Evolutionary conservation across 2,888 invertebrate species (phyloP).

Genomic region (Brenthis ino): DNA sequence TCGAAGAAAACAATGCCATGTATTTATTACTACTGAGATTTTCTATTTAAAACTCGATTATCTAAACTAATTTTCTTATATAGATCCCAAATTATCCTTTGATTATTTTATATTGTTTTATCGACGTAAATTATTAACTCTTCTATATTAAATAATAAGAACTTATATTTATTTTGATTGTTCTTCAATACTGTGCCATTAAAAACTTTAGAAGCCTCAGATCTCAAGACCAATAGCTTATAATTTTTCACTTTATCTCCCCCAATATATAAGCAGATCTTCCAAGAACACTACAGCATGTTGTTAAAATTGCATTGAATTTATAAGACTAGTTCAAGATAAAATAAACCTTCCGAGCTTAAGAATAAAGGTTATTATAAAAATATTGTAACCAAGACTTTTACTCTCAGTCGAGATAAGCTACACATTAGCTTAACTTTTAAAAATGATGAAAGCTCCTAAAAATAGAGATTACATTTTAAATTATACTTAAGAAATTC

Average conservation of each 20-base stretch:
- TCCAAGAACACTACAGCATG: slow-evolving; percentile 19
- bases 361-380: neutral
- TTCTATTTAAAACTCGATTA: too few species aligned
- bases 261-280: slow-evolving; percentile 20
- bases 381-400: neutral
- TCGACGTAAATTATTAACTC: too few species aligned
- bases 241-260: slow-evolving; percentile 23
- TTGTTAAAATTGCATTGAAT: slow-evolving; percentile 24
- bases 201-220: slow-evolving; percentile 7
- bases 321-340: neutral
- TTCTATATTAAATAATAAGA: too few species aligned
- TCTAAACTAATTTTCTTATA: too few species aligned
- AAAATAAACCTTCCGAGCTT: neutral
- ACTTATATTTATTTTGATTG: neutral
- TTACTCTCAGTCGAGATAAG: slow-evolving; percentile 18
- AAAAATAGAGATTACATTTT: slow-evolving; percentile 15
- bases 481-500: slow-evolving; percentile 1
- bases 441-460: slow-evolving; percentile 16
- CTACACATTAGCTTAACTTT: slow-evolving; percentile 18
- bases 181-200: slow-evolving; percentile 2
- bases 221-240: slow-evolving; percentile 15
- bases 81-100: too few species aligned
- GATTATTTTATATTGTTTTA: too few species aligned
- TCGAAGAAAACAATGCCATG: too few species aligned
- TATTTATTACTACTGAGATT: too few species aligned